A percentile compares a stretch with the other conserved stretches of the same genome.
Evolutionary conservation across 1,140 invertebrate species (phyloP).

Genomic region (Thaumatotibia leucotreta): DNA sequence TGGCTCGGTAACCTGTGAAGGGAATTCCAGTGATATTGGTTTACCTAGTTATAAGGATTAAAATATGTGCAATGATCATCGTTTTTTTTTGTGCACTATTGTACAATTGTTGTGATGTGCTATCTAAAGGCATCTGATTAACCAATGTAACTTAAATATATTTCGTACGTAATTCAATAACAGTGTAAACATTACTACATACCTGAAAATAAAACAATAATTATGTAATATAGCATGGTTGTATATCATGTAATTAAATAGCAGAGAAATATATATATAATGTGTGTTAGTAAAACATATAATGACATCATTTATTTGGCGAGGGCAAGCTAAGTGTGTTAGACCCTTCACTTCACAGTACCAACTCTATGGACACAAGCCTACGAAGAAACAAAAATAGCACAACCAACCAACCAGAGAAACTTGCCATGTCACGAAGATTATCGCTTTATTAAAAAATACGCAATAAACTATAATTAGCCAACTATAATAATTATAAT

Average conservation of each 20-base stretch:
- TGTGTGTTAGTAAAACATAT: conserved; percentile 39
- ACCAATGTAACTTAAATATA: neutral
- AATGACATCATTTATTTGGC: conserved; percentile 27
- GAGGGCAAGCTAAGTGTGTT: conserved; percentile 34
- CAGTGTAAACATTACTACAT: neutral
- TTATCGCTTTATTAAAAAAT: conserved; percentile 63
- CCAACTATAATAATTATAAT: conserved; percentile 55
- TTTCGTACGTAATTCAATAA: neutral
- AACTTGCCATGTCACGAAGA: conserved; percentile 64
- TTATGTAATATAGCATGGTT: neutral
- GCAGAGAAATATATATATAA: conserved; percentile 4
- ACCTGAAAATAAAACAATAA: neutral
- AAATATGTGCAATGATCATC: neutral
- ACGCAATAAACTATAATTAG: conserved; percentile 64
- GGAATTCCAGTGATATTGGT: neutral
- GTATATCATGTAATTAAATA: neutral
- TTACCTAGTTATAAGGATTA: neutral
- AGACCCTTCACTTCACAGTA: conserved; percentile 58
- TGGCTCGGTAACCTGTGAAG: neutral
- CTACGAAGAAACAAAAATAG: conserved; percentile 37
- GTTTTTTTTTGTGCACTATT: neutral
- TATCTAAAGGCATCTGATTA: neutral
- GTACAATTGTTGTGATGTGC: neutral
- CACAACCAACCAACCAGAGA: conserved; percentile 67
- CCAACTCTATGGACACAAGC: conserved; percentile 13